Evolutionary conservation across 64 coral and sea anemone genomes (phyloP), one percentile per base, ranked within the genome.

Genomic region (Pocillopora verrucosa): DNA sequence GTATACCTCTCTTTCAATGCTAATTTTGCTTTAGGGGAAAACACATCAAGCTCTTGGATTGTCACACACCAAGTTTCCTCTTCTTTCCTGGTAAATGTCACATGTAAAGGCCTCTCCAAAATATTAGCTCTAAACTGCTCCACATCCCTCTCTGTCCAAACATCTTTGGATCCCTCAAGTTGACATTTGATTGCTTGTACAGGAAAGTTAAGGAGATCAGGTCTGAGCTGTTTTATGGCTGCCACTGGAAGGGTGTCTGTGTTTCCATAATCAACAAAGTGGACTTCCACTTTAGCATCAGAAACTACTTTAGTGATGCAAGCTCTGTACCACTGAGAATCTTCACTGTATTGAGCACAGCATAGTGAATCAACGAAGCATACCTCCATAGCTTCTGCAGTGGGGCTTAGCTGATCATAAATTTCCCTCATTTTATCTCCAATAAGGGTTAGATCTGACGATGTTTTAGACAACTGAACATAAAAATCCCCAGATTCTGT

Each of bases 221-320:
- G 68, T 9, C 69, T 68, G 16, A 99, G 80, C 11, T 75, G 58
- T 60, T 93, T 95, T 16, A 95, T 68, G 5, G 76, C 69, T 86
- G 73, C 73, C 20, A 93, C 80, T 15, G 60, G 59, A 22, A 90
- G 77, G 11, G 70, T 84, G 61, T 94, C 97, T 83, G 79, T 67
- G 68, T 99, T 99, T 22, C 97, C 97, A 89, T 93, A 95, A 45
- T 99, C 97, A 81, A 99, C 88, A 76, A 93, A 99, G 3, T 65
- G 61, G 34, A 97, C 88, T 68, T 90, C 60, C 56, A 95, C 65
- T 67, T 90, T 58, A 11, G 68, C 34, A 3, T 85, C 77, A 2
- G 82, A 70, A 24, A 80, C 19, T 58, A 99, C 63, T 36, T 78
- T 89, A 14, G 77, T 94, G 34, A 98, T 37, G 16, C 92, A 56